Evolutionary conservation across 2,113 vertebrate genomes (phyloP).

Genomic region (Vidua chalybeata): DNA sequence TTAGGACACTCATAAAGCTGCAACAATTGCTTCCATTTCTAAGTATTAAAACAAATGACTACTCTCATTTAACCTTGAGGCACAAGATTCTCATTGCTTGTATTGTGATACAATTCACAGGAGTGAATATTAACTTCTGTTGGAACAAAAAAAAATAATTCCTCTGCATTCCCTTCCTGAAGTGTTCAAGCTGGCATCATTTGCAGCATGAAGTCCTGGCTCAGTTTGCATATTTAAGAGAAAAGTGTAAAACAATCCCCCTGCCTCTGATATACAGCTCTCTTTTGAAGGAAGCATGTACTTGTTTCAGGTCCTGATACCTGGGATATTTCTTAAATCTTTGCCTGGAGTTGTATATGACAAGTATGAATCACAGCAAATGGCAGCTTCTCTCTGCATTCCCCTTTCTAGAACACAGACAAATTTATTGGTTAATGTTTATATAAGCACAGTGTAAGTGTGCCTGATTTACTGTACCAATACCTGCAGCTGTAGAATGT

Average conservation of each 20-base stretch:
- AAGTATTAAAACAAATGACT: slow-evolving; percentile 57
- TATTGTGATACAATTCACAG: not conserved
- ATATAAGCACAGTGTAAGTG: not conserved
- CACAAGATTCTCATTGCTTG: not conserved
- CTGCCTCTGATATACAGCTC: not conserved
- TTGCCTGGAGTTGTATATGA: not conserved
- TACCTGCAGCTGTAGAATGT: slow-evolving; percentile 1
- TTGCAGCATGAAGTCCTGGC: not conserved
- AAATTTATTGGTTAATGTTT: not conserved
- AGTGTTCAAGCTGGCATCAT: not conserved
- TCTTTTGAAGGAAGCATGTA: not conserved
- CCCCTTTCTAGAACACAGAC: not conserved
- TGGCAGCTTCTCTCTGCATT: not conserved
- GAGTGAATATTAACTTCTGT: not conserved
- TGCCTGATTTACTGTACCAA: slow-evolving; percentile 5
- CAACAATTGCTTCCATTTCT: slow-evolving; percentile 2
- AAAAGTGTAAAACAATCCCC: not conserved
- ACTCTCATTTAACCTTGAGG: slow-evolving; percentile 51
- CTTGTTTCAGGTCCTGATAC: not conserved
- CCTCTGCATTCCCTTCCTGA: not conserved
- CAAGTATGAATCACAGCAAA: not conserved
- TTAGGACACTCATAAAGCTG: not conserved
- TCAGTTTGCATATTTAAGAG: not conserved
- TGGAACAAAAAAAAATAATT: not conserved
- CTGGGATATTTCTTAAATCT: not conserved